Percentiles rank a stretch among this genome's conserved stretches.
phyloP scores from a whole-genome alignment of 2,888 invertebrate species.

The Pollenia labialis region DNA sequence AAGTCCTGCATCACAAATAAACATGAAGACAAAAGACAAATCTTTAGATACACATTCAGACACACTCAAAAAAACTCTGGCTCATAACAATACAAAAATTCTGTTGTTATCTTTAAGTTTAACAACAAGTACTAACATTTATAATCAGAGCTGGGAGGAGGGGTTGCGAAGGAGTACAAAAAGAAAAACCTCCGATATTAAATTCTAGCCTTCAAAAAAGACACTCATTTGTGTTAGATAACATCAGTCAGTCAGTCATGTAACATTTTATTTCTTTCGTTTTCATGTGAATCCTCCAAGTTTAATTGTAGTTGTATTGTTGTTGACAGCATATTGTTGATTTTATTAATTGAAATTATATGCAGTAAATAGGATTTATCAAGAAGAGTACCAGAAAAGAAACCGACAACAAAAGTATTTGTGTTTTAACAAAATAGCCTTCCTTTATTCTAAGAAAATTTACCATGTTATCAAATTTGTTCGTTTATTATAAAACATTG shows the following conservation, averaged over 20 bases:
- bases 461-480: slow-evolving; percentile 30
- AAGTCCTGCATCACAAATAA: not conserved
- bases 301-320: not conserved
- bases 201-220: slow-evolving; percentile 35
- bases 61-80: not conserved
- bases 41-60: slow-evolving; percentile 30
- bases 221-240: slow-evolving; percentile 54
- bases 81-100: slow-evolving; percentile 37
- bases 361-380: slow-evolving; percentile 47
- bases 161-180: not conserved
- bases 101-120: slow-evolving; percentile 56
- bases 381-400: not conserved
- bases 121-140: slow-evolving; percentile 32
- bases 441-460: not conserved
- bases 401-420: not conserved
- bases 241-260: not conserved
- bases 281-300: not conserved
- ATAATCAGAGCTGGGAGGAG: not conserved
- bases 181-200: not conserved
- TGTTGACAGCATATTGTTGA: slow-evolving; percentile 51
- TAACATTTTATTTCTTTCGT: not conserved
- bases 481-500: slow-evolving; percentile 32
- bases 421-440: not conserved
- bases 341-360: slow-evolving; percentile 61
- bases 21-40: slow-evolving; percentile 45